Evolutionary conservation across 2,113 vertebrate species (phyloP).

Genomic region (Bos indicus): DNA sequence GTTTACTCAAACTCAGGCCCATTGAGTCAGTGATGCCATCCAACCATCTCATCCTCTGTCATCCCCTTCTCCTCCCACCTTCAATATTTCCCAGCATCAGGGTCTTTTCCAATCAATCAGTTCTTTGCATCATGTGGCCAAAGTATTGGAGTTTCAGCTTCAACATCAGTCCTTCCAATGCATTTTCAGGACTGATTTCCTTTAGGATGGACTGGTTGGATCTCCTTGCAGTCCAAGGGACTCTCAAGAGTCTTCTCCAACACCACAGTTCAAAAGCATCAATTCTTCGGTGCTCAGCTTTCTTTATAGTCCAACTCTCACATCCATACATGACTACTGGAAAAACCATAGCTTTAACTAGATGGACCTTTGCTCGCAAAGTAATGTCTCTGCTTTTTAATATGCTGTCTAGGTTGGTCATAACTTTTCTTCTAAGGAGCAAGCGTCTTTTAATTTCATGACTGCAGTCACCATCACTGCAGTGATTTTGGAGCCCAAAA

Average conservation of each 20-base stretch:
- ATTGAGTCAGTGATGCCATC: background rate
- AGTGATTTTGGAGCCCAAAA: background rate
- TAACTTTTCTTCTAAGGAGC: background rate
- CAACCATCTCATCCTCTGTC: background rate
- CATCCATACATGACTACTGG: background rate
- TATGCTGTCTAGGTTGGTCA: background rate
- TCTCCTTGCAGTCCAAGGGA: background rate
- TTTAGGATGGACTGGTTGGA: background rate
- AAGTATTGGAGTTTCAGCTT: background rate
- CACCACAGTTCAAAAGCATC: background rate
- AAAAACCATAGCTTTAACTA: background rate
- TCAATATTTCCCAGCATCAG: background rate
- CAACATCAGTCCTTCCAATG: background rate
- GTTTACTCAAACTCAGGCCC: background rate
- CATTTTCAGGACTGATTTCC: background rate
- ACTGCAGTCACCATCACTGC: background rate
- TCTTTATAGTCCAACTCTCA: background rate
- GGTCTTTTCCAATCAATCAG: background rate
- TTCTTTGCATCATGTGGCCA: background rate
- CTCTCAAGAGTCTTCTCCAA: background rate
- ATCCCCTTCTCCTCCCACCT: background rate
- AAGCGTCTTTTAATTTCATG: background rate
- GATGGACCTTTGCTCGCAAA: background rate
- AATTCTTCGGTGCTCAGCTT: background rate
- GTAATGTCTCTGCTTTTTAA: background rate